Evolutionary conservation across 2,113 vertebrate species (phyloP).

Genomic region (Otolemur garnettii): DNA sequence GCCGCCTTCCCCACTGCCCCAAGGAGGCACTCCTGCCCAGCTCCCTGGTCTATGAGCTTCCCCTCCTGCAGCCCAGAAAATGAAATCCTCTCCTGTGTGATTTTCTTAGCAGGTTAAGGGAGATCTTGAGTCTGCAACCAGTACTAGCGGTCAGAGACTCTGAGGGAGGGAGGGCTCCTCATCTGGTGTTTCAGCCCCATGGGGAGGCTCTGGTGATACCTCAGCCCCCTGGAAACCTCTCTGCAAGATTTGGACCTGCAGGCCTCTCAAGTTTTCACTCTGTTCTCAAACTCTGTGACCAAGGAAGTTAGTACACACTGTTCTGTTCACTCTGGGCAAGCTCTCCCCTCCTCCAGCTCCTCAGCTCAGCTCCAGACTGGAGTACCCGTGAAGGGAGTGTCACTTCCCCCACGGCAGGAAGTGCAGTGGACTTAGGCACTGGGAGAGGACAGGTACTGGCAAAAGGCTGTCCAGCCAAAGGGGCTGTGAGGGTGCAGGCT

Average conservation of each 20-base stretch:
- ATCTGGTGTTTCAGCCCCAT: too few species aligned
- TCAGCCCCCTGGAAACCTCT: not conserved
- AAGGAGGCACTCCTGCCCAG: not conserved
- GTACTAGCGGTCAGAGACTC: too few species aligned
- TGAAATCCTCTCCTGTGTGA: too few species aligned
- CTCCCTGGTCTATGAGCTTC: not conserved
- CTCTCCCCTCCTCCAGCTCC: not conserved
- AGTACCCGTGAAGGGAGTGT: not conserved
- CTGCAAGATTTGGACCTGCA: accelerated
- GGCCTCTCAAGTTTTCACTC: not conserved
- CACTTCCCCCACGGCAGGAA: not conserved
- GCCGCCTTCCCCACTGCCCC: not conserved
- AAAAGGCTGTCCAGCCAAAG: too few species aligned
- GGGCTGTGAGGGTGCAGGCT: accelerated
- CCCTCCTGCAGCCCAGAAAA: not conserved
- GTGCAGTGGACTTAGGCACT: not conserved
- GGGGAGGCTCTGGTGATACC: not conserved
- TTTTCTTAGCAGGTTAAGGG: too few species aligned
- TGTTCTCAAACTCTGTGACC: not conserved
- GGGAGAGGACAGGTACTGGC: not conserved
- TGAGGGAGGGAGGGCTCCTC: not conserved
- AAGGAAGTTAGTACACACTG: not conserved
- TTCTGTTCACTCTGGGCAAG: not conserved
- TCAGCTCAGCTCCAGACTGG: not conserved
- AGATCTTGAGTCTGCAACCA: not conserved